Percentiles rank a stretch among this genome's conserved stretches.
These are phyloP conservation scores for Ditula angustiorana DNA, from an alignment of 2,888 invertebrate genomes.

Conservation along the genomic window DNA sequence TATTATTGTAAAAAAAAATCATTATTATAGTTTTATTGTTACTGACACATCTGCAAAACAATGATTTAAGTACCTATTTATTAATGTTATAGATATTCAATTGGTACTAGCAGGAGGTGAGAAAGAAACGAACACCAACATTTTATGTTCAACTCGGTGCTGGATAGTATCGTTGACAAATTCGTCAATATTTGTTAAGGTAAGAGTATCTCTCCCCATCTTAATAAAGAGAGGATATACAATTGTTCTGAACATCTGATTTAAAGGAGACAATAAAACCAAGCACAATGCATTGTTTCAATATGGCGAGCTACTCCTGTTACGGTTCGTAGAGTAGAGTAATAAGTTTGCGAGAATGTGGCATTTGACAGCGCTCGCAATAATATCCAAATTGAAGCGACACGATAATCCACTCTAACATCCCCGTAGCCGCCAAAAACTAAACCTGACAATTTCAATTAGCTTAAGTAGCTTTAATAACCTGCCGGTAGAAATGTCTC, in stretches of 20 bases:
- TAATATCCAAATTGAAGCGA: slow-evolving; percentile 53
- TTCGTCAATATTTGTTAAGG: no score
- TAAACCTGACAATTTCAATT: slow-evolving; percentile 39
- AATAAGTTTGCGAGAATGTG: slow-evolving; percentile 33
- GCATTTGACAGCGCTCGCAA: slow-evolving; percentile 52
- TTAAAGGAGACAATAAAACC: not conserved
- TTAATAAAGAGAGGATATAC: no score
- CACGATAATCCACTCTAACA: slow-evolving; percentile 59
- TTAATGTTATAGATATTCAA: no score
- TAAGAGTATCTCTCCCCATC: no score
- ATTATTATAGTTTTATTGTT: no score
- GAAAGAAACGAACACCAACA: no score
- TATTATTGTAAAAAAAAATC: no score
- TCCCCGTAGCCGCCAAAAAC: slow-evolving; percentile 42
- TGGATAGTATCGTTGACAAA: no score
- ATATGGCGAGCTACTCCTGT: not conserved
- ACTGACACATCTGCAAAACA: no score
- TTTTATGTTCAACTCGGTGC: no score
- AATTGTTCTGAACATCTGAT: not conserved
- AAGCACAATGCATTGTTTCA: slow-evolving; percentile 9
- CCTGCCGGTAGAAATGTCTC: not conserved
- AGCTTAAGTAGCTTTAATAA: slow-evolving; percentile 16
- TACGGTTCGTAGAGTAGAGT: slow-evolving; percentile 1
- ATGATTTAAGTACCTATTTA: no score
- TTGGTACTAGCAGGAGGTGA: no score